phyloP scores from a whole-genome alignment of 2,888 invertebrate species.

The Dynastes grantii region DNA sequence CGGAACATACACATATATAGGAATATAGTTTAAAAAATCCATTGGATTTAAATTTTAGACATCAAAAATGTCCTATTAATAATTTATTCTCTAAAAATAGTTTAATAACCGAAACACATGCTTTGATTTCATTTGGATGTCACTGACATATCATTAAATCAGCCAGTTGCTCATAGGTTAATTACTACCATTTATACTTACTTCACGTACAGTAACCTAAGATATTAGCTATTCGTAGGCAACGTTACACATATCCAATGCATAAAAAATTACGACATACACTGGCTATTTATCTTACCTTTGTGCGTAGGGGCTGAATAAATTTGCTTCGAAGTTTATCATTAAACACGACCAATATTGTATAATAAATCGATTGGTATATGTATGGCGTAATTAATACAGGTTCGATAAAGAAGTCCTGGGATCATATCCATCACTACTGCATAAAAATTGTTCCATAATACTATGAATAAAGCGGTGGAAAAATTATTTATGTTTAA shows the following conservation, averaged over 20 bases:
- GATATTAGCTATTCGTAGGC: neutral
- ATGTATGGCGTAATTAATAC: neutral
- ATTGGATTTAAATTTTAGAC: too few species aligned
- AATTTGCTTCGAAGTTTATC: slow-evolving; percentile 22
- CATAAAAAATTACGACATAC: slow-evolving; percentile 32
- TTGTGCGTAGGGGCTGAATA: slow-evolving; percentile 14
- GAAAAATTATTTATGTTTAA: too few species aligned
- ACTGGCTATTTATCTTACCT: slow-evolving; percentile 10
- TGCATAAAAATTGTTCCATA: too few species aligned
- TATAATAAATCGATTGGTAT: slow-evolving; percentile 3
- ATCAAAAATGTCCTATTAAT: too few species aligned
- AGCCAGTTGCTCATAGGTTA: slow-evolving; percentile 15
- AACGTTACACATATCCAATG: neutral
- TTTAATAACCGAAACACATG: neutral
- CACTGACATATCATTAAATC: slow-evolving; percentile 18
- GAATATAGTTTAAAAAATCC: too few species aligned
- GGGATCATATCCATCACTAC: too few species aligned
- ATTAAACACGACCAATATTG: slow-evolving; percentile 21
- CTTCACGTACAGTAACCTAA: slow-evolving; percentile 2
- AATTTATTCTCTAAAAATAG: neutral
- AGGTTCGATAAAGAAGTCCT: too few species aligned
- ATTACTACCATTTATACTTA: slow-evolving; percentile 3
- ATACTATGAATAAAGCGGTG: too few species aligned
- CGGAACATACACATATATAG: too few species aligned
- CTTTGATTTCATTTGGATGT: neutral